Evolutionary conservation across 1,140 invertebrate species (phyloP), one percentile per base, ranked within the genome.

Genomic region (Plutomurus gul): DNA sequence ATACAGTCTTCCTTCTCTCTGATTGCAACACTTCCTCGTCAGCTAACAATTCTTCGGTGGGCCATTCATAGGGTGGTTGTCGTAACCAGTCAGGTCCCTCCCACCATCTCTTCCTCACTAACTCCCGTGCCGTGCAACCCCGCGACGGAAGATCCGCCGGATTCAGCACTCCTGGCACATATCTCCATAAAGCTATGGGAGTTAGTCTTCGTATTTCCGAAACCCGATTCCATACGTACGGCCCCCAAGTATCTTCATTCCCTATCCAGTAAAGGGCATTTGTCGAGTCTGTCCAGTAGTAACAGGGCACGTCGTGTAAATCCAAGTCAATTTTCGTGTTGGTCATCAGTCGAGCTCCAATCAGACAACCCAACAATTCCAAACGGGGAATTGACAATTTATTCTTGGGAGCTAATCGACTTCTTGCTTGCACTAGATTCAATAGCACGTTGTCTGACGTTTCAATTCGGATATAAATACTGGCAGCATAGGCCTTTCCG

Each of bases 241-340:
- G 74, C 10, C 40, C 77, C 82, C 82, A 84, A 11, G 27, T n/a
- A 13, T 82, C 80, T 5, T 83, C 76, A 10, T 39, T 33, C 40
- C 72, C 60, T 1, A 86, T 83, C 84, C 85, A 86, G 5, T 56
- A 43, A 22, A 87, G 65, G 6, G 83, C 83, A 2, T 84, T 85
- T 0, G 81, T 79, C 0, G 85, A 86, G 60, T 87, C 86, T 7
- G 84, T 82, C 84, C 85, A 87, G 65, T 80, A 84, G 20, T 78
- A 25, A 1, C 71, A 65, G 0, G 30, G 11, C 2, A 78, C 25
- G 0, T 78, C 7, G 1, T 20, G 13, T 1, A 43, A 18, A 36
- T 27, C 25, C 13, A 80, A 22, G 10, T 16, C 22, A 5, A 70
- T 30, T 30, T 71, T 73, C 3, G 60, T 74, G 18, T 49, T 16